A percentile compares a stretch with the other conserved stretches of the same genome.
Conservation (phyloP, 2,797 vertebrate species). For the Tiaroga cobitis region DNA sequence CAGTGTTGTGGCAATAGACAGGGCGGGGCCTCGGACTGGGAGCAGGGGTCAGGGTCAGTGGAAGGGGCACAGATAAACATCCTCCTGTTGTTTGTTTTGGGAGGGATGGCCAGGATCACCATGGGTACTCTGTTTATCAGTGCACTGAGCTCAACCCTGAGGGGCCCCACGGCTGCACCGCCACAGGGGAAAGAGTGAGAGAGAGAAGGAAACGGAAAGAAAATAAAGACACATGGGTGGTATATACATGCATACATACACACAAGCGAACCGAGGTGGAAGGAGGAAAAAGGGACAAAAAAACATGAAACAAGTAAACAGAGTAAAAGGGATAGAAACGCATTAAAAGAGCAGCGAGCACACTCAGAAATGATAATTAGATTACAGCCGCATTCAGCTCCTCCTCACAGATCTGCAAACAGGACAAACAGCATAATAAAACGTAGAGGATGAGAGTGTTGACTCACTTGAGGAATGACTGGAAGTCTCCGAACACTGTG, state of each 20-base stretch:
- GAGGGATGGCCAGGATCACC: constrained; percentile 74
- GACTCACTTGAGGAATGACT: constrained; percentile 96
- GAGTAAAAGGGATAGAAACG: background rate
- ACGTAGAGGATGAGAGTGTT: constrained; percentile 4
- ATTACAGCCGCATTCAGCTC: background rate
- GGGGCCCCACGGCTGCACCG: constrained; percentile 62
- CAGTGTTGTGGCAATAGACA: constrained; percentile 63
- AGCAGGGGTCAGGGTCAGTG: constrained; percentile 63
- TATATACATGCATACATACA: background rate
- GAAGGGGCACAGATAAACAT: constrained; percentile 74
- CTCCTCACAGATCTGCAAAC: background rate
- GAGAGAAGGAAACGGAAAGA: background rate
- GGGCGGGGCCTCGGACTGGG: constrained; percentile 56
- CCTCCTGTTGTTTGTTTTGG: constrained; percentile 75
- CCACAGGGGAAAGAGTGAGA: constrained; percentile 40
- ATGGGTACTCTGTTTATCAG: constrained; percentile 78
- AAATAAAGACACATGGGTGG: constrained; percentile 3
- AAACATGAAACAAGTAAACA: constrained; percentile 15
- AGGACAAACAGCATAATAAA: constrained; percentile 26
- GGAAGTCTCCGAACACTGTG: constrained; percentile 94
- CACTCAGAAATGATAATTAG: constrained; percentile 5
- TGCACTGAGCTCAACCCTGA: constrained; percentile 77
- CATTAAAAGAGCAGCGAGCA: background rate
- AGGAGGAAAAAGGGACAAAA: background rate
- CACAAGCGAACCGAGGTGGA: background rate